Evolutionary conservation across 1,140 invertebrate genomes (phyloP).

Genomic region (Plodia interpunctella): DNA sequence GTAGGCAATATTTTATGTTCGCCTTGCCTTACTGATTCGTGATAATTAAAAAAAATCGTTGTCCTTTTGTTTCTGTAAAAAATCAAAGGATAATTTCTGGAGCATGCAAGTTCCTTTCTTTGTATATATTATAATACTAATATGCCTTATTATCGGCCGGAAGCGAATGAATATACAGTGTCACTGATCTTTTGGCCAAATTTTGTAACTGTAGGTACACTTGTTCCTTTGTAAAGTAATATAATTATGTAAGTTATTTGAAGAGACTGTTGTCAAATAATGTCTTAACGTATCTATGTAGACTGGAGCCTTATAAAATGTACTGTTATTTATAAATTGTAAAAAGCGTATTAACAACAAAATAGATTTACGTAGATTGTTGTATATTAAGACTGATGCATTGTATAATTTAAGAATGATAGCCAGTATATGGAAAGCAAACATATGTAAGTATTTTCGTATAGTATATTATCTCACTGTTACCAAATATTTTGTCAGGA

Average conservation of each 20-base stretch:
- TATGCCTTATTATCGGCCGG: no score
- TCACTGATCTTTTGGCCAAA: constrained; percentile 4
- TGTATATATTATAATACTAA: neutral
- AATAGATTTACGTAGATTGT: constrained; percentile 38
- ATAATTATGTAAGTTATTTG: constrained; percentile 33
- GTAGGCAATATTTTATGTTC: constrained; percentile 60
- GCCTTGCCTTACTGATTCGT: constrained; percentile 62
- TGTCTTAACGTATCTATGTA: constrained; percentile 27
- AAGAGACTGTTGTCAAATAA: constrained; percentile 52
- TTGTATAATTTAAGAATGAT: constrained; percentile 41
- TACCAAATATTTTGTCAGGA: constrained; percentile 75
- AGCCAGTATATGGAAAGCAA: constrained; percentile 59
- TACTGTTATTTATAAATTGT: constrained; percentile 21
- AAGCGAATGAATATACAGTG: neutral
- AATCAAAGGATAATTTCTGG: neutral
- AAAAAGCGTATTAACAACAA: constrained; percentile 11
- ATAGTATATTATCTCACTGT: constrained; percentile 72
- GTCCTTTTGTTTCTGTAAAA: neutral
- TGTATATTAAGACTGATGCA: constrained; percentile 70
- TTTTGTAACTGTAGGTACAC: neutral
- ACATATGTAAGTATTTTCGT: constrained; percentile 63
- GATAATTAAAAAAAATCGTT: constrained; percentile 39
- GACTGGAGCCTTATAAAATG: constrained; percentile 28
- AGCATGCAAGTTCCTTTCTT: neutral
- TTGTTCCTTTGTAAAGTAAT: constrained; percentile 9